These are phyloP conservation scores for Enteromius thamalakanensis DNA, from an alignment of 2,797 vertebrate genomes.

Conservation along the genomic window DNA sequence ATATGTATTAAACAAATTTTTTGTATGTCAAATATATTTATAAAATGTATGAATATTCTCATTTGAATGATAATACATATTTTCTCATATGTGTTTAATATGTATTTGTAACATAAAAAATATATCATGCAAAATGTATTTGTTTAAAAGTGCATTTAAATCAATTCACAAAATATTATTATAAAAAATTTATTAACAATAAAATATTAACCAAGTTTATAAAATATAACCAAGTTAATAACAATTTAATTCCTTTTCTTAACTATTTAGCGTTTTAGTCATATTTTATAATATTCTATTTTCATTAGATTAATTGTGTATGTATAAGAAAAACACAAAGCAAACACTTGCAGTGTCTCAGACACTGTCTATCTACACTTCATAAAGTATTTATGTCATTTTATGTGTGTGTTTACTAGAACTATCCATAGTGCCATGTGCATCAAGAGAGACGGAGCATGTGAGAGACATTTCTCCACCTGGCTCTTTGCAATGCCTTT, in stretches of 20 bases:
- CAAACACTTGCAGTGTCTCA: not conserved
- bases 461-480: slow-evolving; percentile 27
- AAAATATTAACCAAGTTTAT: not conserved
- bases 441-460: slow-evolving; percentile 3
- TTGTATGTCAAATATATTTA: not conserved
- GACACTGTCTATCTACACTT: not conserved
- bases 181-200: not conserved
- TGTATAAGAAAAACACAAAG: not conserved
- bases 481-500: slow-evolving; percentile 49
- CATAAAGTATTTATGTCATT: not conserved
- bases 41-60: not conserved
- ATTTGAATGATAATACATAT: not conserved
- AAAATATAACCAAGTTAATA: not conserved
- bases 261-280: not conserved
- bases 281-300: not conserved
- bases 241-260: not conserved
- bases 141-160: too few species aligned
- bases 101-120: not conserved
- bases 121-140: too few species aligned
- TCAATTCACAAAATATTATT: not conserved
- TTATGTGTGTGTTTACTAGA: slow-evolving; percentile 7
- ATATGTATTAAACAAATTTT: not conserved
- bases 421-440: slow-evolving; percentile 12
- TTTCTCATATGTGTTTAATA: not conserved
- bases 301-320: not conserved